Conservation (phyloP, 92 coral and sea anemone genomes). For the Desmophyllum pertusum region DNA sequence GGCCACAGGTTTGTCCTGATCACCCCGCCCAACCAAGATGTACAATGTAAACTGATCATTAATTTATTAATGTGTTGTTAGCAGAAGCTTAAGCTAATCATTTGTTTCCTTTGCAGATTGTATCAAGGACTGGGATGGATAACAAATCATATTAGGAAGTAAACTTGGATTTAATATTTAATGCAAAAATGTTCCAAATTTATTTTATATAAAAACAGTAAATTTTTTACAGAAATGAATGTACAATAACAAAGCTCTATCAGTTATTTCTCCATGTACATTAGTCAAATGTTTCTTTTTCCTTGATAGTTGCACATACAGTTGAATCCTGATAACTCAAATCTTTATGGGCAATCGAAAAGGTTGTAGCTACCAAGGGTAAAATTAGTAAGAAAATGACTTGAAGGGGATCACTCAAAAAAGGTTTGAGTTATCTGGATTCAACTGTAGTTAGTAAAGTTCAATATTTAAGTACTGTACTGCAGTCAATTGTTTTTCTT, state of each 20-base stretch:
- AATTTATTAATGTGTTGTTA: no score
- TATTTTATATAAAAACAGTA: slow-evolving; percentile 48
- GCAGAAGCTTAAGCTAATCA: not conserved
- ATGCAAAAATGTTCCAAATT: slow-evolving; percentile 37
- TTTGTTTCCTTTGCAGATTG: slow-evolving; percentile 60
- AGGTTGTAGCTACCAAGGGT: no score
- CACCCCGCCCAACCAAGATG: no score
- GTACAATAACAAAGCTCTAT: slow-evolving; percentile 22
- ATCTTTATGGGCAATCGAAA: no score
- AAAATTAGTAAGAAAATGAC: no score
- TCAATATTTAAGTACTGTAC: not conserved
- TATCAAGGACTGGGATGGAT: slow-evolving; percentile 98
- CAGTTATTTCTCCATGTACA: slow-evolving; percentile 14
- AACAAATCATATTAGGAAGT: slow-evolving; percentile 87
- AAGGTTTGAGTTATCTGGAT: no score
- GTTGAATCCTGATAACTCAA: no score
- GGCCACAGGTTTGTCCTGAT: no score
- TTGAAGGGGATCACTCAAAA: no score
- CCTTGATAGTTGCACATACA: not conserved
- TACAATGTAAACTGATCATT: no score
- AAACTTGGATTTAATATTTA: slow-evolving; percentile 29
- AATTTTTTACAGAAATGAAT: slow-evolving; percentile 43
- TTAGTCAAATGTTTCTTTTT: not conserved
- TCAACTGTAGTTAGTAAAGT: not conserved
- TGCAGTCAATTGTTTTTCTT: not conserved